Base-by-base conservation (phyloP, 2,888 invertebrate species). In the Aphrophora alni region DNA sequence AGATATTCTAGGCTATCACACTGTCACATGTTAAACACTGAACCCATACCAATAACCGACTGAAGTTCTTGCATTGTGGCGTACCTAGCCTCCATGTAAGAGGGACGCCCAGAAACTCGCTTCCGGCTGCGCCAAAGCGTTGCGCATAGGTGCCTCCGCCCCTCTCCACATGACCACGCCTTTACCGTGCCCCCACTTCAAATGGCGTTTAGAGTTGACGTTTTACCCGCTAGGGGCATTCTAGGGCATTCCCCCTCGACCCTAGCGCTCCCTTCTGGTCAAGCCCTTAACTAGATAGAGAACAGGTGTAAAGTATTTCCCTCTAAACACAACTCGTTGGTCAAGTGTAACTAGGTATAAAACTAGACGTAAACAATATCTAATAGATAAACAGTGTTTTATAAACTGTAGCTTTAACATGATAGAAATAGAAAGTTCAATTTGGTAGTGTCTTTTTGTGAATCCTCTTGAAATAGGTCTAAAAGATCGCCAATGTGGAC, bases 201-300 rank as follows among this genome's bases (percentile, higher is more conserved):
- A 75, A 75, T 75, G 78, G 78, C 73, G 74, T 21, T 17, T 12
- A 8, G 74, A 74, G 73, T 74, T 33, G 51, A 28, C 68, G 78
- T n/a, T 44, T 69, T 38, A 44, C 69, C 78, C 78, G 78, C 78
- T 74, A 74, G 78, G 78, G 78, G 78, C 78, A 78, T 77, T 71
- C 27, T 24, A 74, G 78, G 68, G 72, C 78, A 73, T 72, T 72
- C 51, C 74, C 69, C 78, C 25, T 68, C 78, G 78, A 79, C 78
- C 74, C 73, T 28, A 21, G 28, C 73, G 78, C 78, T 38, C 78
- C 73, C 78, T 28, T 10, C 24, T 25, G 78, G 78, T 74, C 74
- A 26, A 74, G 73, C 78, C 78, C 78, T 74, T 74, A 79, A 79
- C 78, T 79, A 79, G 28, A 25, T 38, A 21, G 38, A n/a, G 71